A percentile compares a stretch with the other conserved stretches of the same genome.
These are phyloP conservation scores for Standfussiana lucernea DNA, from an alignment of 2,888 invertebrate species.

Conservation along the genomic window DNA sequence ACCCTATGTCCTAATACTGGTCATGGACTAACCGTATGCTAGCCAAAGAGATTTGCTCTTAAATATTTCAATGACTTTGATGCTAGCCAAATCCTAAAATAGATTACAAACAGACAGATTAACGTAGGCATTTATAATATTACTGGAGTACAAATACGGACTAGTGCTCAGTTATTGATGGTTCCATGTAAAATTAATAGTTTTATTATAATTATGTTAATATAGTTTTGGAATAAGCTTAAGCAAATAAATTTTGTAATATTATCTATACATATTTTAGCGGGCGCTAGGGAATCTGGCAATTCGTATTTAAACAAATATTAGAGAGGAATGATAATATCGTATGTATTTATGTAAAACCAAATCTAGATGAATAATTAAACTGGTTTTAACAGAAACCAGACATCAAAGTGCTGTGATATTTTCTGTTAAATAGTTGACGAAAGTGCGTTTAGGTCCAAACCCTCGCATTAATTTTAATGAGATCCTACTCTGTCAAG, in stretches of 20 bases:
- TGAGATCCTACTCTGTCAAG: too few relatives aligned
- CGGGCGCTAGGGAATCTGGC: not conserved
- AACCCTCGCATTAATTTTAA: too few relatives aligned
- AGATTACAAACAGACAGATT: not conserved
- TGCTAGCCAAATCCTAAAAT: not conserved
- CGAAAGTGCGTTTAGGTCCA: too few relatives aligned
- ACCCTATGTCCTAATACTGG: not conserved
- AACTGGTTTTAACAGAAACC: not conserved
- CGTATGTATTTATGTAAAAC: not conserved
- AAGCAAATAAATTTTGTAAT: constrained; percentile 10
- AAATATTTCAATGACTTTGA: too few relatives aligned
- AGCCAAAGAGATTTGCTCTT: too few relatives aligned
- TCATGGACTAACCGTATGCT: not conserved
- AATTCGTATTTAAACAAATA: not conserved
- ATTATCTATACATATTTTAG: not conserved
- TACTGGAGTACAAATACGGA: not conserved
- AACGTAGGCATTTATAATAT: not conserved
- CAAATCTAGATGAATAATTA: not conserved
- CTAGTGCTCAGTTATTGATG: constrained; percentile 39
- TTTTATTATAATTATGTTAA: constrained; percentile 2
- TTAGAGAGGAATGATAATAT: not conserved
- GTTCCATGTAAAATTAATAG: constrained; percentile 28
- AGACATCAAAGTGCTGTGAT: too few relatives aligned
- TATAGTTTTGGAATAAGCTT: not conserved
- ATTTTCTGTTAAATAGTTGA: too few relatives aligned